Base-by-base conservation (phyloP, 2,113 vertebrate genomes). In the Tamias sibiricus region DNA sequence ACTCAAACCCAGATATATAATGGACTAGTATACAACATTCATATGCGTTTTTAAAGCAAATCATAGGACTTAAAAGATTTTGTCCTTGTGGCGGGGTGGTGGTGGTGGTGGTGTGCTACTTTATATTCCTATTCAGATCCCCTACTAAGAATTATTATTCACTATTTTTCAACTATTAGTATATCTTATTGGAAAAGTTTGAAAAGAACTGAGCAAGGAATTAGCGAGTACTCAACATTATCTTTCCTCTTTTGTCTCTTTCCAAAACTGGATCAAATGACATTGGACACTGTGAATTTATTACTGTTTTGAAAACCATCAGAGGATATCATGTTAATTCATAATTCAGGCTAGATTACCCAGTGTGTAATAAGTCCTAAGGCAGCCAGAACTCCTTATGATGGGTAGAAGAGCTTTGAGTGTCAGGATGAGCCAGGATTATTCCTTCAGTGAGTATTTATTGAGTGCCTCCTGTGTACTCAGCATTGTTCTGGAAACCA, bases 31-130 rank as follows among this genome's bases (percentile, higher is more conserved):
- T 49, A 10, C 10, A 89, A 90, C 81, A 86, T 66, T 83, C 47
- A 80, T 75, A 44, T 69, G 69, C 64, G 71, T 82, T 97, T 89
- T 44, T 69, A 91, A 95, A 95, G 52, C 40, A 83, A 87, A 93
- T 57, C 26, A 14, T 57, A 28, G 44, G n/a, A 91, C 42, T 52
- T 95, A 57, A 95, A 92, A 87, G 35, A 75, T 47, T 84, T 92
- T 87, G 35, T 87, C 35, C 1, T 94, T 57, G 32, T 0, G 1
- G 26, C 35, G 16, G 40, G 28, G 19, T n/a, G n/a, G n/a, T n/a
- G n/a, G n/a, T n/a, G n/a, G n/a, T n/a, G n/a, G n/a, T n/a, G n/a
- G n/a, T n/a, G n/a, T n/a, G n/a, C 6, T 32, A 84, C 52, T 80
- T 95, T 59, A 47, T 88, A 79, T 54, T 95, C 26, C 30, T 79